These are phyloP conservation scores for Hybos culiciformis DNA, from an alignment of 2,888 invertebrate genomes.

Conservation along the genomic window DNA sequence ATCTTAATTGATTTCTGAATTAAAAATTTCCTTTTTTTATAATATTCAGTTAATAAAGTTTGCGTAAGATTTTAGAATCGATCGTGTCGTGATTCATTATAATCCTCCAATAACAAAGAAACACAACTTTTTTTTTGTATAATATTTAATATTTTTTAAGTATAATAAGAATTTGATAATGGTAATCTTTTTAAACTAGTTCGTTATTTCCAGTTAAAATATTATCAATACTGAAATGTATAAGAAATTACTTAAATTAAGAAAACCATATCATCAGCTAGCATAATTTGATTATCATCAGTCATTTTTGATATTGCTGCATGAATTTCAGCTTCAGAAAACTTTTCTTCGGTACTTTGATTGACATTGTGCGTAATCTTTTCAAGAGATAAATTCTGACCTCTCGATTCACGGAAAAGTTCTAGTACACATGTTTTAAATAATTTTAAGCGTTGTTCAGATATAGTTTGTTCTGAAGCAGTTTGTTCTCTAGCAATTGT, in stretches of 20 bases:
- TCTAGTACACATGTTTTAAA: slow-evolving; percentile 64
- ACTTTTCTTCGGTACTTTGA: slow-evolving; percentile 45
- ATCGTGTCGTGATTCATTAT: no score
- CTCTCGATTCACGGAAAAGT: slow-evolving; percentile 62
- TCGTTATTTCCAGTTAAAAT: no score
- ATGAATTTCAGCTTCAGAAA: slow-evolving; percentile 53
- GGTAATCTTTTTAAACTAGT: no score
- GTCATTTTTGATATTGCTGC: slow-evolving; percentile 74
- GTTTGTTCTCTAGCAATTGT: slow-evolving; percentile 12
- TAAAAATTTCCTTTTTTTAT: no score
- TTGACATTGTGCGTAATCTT: slow-evolving; percentile 53
- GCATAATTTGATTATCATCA: slow-evolving; percentile 84
- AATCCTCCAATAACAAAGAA: no score
- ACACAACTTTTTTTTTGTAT: no score
- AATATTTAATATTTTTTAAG: no score
- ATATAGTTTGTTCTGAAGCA: slow-evolving; percentile 23
- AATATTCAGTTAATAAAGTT: no score
- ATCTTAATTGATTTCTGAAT: no score
- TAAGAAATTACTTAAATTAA: slow-evolving; percentile 47
- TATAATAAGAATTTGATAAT: no score
- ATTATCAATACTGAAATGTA: not conserved
- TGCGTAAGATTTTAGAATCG: no score
- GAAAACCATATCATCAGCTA: slow-evolving; percentile 71
- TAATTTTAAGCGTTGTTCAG: slow-evolving; percentile 39
- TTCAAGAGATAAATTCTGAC: slow-evolving; percentile 55